A percentile compares a stretch with the other conserved stretches of the same genome.
Evolutionary conservation across 2,888 invertebrate species (phyloP).

Genomic region (Agonopterix subpropinquella): DNA sequence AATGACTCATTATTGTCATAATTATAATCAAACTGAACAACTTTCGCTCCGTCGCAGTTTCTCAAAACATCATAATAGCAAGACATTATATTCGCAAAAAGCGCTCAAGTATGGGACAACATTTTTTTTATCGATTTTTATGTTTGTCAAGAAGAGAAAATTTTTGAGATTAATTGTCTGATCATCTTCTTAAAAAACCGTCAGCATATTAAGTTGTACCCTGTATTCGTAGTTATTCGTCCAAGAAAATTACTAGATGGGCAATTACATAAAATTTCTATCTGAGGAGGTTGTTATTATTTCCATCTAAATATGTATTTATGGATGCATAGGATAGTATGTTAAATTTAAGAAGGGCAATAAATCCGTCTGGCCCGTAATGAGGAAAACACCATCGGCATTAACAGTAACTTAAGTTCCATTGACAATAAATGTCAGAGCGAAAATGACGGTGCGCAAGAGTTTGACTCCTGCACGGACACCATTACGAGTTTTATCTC

Average conservation of each 20-base stretch:
- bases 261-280: not conserved
- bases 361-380: conserved; percentile 50
- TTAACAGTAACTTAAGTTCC: conserved; percentile 55
- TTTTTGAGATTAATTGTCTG: no score
- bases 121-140: not conserved
- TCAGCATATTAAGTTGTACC: no score
- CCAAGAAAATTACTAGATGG: not conserved
- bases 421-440: conserved; percentile 64
- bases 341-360: conserved; percentile 51
- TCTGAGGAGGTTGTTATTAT: conserved; percentile 2
- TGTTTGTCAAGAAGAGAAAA: no score
- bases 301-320: conserved; percentile 12
- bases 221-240: not conserved
- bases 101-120: no score
- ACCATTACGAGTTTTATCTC: conserved; percentile 61
- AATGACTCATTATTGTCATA: no score
- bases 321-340: conserved; percentile 22
- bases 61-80: no score
- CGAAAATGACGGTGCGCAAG: conserved; percentile 41
- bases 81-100: no score
- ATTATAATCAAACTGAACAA: no score
- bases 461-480: conserved; percentile 45
- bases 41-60: no score
- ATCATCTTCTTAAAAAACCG: no score
- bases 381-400: conserved; percentile 52